Conservation (phyloP, 2,113 vertebrate species). For the Myotis lucifugus region DNA sequence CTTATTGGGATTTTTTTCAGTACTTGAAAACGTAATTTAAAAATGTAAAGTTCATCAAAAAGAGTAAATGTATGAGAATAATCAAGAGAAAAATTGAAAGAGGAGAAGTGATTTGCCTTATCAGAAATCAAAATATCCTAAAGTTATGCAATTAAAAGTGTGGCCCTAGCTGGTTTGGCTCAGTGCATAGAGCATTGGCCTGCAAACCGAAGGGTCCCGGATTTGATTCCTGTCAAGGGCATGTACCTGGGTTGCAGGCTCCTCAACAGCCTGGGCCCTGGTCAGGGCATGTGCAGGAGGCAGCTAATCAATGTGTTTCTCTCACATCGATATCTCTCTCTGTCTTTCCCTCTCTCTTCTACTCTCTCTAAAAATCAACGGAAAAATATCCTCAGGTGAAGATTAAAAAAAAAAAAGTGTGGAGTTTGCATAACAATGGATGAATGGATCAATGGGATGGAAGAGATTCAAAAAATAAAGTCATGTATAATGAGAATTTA, state of each 20-base stretch:
- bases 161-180: not conserved
- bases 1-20: not conserved
- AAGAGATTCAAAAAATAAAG: not conserved
- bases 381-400: too few relatives aligned
- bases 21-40: not conserved
- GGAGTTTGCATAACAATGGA: not conserved
- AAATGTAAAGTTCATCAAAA: not conserved
- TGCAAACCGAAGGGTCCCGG: too few relatives aligned
- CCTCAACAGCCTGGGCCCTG: too few relatives aligned
- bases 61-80: not conserved
- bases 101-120: not conserved
- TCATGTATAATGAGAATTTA: not conserved
- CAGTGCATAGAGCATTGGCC: too few relatives aligned
- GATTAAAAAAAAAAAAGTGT: too few relatives aligned
- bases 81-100: conserved; percentile 3
- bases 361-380: too few relatives aligned
- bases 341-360: too few relatives aligned
- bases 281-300: too few relatives aligned
- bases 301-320: too few relatives aligned
- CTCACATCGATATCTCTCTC: too few relatives aligned
- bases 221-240: too few relatives aligned
- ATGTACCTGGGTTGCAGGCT: too few relatives aligned
- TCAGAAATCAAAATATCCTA: conserved; percentile 22
- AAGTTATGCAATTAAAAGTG: not conserved
- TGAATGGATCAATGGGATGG: not conserved